Base-by-base conservation (phyloP, 2,797 vertebrate genomes). In the Diplodus puntazzo region DNA sequence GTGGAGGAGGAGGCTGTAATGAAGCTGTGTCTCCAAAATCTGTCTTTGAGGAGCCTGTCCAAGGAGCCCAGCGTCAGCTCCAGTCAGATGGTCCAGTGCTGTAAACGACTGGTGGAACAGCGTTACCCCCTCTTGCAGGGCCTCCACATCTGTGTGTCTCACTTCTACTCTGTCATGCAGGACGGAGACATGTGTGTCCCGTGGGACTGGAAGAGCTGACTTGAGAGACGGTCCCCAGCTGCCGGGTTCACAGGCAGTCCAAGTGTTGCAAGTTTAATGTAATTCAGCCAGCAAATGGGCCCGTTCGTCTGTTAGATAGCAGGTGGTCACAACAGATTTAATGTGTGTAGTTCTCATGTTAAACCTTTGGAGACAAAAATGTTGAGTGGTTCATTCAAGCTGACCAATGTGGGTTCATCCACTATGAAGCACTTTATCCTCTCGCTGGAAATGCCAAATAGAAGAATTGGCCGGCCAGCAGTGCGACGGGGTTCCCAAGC, bases 121-220 rank as follows among this genome's bases (percentile, higher is more conserved):
- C 92, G 91, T 0, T 57, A 93, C 21, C 96, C 97, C 0, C 94
- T 96, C 45, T 83, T 97, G 21, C 95, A 95, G 50, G 97, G 97
- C 61, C 96, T 98, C 88, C 96, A 95, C 55, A 87, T 99, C 10
- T 96, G 96, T 3, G 61, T 99, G 16, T 99, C 98, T 0, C 96
- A 97, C 62, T 99, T 97, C 87, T 99, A 98, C 91, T 98, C 98
- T 0, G 97, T 99, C 57, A 95, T 97, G 95, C 97, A 99, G 86
- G 98, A 99, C 4, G 98, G 98, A 57, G 97, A 98, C 88, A 90
- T 99, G 6, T 98, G 97, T 83, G 96, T 99, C 73, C 98, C 98
- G 46, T 99, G 98, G 98, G 96, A 99, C 88, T 99, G 97, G 97
- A 98, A 97, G 88, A 92, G 88, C 78, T 97, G 94, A 96, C 48